phyloP scores from a whole-genome alignment of 2,888 invertebrate genomes.

The Philopedon plagiatum region DNA sequence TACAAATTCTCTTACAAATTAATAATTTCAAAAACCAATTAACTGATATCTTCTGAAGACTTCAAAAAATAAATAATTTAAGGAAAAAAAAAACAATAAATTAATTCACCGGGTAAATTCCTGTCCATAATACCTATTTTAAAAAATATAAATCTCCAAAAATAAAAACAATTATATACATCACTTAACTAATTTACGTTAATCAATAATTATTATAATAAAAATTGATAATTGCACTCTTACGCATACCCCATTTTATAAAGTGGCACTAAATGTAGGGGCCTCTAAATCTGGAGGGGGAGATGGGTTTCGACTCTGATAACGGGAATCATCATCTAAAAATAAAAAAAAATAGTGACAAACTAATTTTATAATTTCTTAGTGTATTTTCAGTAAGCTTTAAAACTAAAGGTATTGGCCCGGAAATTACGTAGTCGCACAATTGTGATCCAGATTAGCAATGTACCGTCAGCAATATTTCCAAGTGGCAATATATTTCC shows the following conservation, averaged over 20 bases:
- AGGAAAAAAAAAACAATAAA: conserved; percentile 50
- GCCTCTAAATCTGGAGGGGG: conserved; percentile 65
- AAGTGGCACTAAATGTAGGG: conserved; percentile 42
- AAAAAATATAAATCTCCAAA: conserved; percentile 56
- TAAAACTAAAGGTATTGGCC: too few species aligned
- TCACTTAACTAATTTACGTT: conserved; percentile 49
- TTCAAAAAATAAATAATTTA: conserved; percentile 29
- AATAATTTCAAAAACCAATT: conserved; percentile 35
- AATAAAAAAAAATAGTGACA: conserved; percentile 36
- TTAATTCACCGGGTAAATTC: conserved; percentile 53
- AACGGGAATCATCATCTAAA: conserved; percentile 67
- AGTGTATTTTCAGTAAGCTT: too few species aligned
- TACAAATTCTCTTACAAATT: conserved; percentile 35
- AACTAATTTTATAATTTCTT: too few species aligned
- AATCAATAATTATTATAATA: conserved; percentile 43
- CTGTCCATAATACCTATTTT: conserved; percentile 21
- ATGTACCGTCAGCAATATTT: too few species aligned
- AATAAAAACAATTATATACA: conserved; percentile 55
- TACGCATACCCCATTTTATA: conserved; percentile 23
- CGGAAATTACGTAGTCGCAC: too few species aligned
- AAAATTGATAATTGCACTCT: conserved; percentile 46
- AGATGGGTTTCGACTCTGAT: conserved; percentile 68
- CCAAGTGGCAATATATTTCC: too few species aligned
- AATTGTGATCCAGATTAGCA: too few species aligned
- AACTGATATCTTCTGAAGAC: conserved; percentile 28